Evolutionary conservation across 30 jellyfish, hydroid and myxozoan genomes (phyloP), one percentile per base, ranked within the genome.

Genomic region (Cassiopea andromeda): DNA sequence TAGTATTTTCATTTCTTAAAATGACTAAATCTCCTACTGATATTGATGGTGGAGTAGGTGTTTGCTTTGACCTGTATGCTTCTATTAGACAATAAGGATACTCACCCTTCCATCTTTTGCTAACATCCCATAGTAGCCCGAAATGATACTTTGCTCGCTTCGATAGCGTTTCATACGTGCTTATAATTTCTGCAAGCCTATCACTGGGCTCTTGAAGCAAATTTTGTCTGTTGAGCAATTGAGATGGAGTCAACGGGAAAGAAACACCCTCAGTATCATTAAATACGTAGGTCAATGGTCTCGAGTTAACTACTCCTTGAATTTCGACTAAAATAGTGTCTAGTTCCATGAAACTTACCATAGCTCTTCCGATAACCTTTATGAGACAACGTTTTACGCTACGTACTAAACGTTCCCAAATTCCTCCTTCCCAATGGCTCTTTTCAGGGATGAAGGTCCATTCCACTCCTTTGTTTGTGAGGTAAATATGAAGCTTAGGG

Each of bases 371-470:
- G 7, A 74, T 18, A 27, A 72, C 48, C 45, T 85, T 85, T 6
- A 57, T 2, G 6, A 85, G 80, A 57, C 93, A 85, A 2, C 88
- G 79, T 59, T 72, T 85, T 2, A 60, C 69, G 12, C 64, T 54
- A 10, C 0, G 64, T 54, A 54, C 64, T 0, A 54, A 10, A 54
- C 64, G 44, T 57, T 85, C 93, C 93, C 88, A 85, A 70, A 85
- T 85, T 44, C 93, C 93, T 54, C 93, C 93, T 60, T 88, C 71
- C 90, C 95, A 78, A 14, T 83, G 95, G 46, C 85, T 7, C 67
- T 15, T 5, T 57, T 85, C 93, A 16, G 59, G 45, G 18, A 71
- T 85, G 69, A 85, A 85, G 15, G 1, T 73, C 93, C 93, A 71
- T 1, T 72, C 58, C 67, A 85, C 80, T 0, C 87, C 93, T 43